Conservation (phyloP, 2,888 invertebrate species). For the Epinotia brunnichana region DNA sequence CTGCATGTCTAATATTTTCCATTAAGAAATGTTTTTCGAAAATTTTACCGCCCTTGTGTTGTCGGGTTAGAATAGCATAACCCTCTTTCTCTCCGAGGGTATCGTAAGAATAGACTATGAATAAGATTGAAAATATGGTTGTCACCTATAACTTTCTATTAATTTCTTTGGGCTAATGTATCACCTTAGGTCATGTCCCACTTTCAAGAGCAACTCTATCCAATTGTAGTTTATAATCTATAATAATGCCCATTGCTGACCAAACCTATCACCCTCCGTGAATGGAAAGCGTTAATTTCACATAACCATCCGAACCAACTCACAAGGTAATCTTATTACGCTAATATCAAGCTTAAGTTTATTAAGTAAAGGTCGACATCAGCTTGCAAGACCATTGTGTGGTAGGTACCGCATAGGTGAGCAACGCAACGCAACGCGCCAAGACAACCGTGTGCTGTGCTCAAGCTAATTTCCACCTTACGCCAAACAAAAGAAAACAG, state of each 20-base stretch:
- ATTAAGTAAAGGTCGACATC: background rate
- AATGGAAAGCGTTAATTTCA: conserved; percentile 8
- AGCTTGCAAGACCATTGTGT: background rate
- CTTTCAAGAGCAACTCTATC: background rate
- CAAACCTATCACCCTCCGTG: background rate
- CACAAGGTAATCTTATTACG: background rate
- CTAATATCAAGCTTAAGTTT: conserved; percentile 6
- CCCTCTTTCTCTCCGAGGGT: too few relatives aligned
- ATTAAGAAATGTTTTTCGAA: too few relatives aligned
- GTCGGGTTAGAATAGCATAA: too few relatives aligned
- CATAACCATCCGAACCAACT: background rate
- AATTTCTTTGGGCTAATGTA: background rate
- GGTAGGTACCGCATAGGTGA: too few relatives aligned
- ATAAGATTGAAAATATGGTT: too few relatives aligned
- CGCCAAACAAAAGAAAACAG: background rate
- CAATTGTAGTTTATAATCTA: background rate
- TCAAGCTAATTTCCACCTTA: background rate
- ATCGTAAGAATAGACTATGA: too few relatives aligned
- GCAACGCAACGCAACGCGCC: background rate
- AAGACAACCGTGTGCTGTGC: background rate
- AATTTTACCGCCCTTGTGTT: too few relatives aligned
- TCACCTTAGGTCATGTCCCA: background rate
- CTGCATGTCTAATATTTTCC: too few relatives aligned
- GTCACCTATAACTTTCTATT: background rate
- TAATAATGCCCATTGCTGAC: background rate